Conservation (phyloP, 2,113 vertebrate species). For the Microtus oregoni region DNA sequence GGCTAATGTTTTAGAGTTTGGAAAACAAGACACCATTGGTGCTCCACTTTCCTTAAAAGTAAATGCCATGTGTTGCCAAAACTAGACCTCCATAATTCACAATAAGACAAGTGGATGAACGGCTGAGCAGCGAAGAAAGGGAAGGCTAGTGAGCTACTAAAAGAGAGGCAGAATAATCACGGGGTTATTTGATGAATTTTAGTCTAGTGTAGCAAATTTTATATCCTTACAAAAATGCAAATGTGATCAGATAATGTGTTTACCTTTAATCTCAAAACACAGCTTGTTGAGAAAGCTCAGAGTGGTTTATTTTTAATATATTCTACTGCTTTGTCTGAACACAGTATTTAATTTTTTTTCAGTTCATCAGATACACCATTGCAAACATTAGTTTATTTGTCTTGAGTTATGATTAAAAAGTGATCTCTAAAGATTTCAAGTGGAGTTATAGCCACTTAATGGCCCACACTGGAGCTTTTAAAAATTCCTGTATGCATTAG, state of each 20-base stretch:
- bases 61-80: neutral
- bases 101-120: neutral
- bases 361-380: neutral
- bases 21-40: neutral
- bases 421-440: neutral
- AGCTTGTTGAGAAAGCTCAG: neutral
- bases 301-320: neutral
- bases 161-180: neutral
- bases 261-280: neutral
- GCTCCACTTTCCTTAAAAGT: neutral
- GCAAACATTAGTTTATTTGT: slow-evolving; percentile 35
- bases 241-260: neutral
- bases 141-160: neutral
- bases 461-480: neutral
- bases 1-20: neutral
- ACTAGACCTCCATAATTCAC: neutral
- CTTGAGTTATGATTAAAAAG: slow-evolving; percentile 27
- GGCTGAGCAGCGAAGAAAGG: neutral
- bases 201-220: neutral
- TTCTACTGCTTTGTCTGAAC: neutral
- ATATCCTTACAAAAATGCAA: neutral
- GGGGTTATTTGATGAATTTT: neutral
- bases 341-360: neutral
- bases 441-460: neutral
- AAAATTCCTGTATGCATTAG: neutral